Evolutionary conservation across 2,888 invertebrate genomes (phyloP).

Genomic region (Latrodectus elegans): DNA sequence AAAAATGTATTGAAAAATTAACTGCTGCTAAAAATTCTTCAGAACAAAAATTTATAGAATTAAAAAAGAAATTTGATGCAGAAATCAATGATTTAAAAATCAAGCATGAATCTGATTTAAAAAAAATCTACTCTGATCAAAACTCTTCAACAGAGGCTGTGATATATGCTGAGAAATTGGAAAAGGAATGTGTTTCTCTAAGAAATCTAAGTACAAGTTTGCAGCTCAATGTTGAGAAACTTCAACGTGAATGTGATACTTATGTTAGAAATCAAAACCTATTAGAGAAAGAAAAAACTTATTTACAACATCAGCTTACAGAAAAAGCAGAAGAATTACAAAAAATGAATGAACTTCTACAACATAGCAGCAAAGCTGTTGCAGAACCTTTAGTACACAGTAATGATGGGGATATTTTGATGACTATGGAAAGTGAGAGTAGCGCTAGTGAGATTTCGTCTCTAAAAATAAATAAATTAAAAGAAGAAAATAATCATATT

Average conservation of each 20-base stretch:
- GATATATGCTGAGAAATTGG: background rate
- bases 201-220: constrained; percentile 17
- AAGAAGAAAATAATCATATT: constrained; percentile 30
- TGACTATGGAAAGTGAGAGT: background rate
- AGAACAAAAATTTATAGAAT: constrained; percentile 55
- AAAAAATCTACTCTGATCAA: background rate
- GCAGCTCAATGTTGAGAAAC: constrained; percentile 8
- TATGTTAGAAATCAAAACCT: constrained; percentile 38
- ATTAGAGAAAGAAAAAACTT: constrained; percentile 49
- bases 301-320: constrained; percentile 47
- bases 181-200: constrained; percentile 24
- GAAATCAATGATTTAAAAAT: constrained; percentile 27
- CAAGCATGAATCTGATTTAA: constrained; percentile 15
- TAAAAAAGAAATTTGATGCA: constrained; percentile 33
- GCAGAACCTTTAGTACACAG: background rate
- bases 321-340: constrained; percentile 35
- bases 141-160: background rate
- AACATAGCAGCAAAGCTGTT: background rate
- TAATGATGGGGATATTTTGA: background rate
- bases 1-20: constrained; percentile 66
- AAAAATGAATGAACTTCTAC: constrained; percentile 10
- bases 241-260: constrained; percentile 37
- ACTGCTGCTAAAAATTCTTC: constrained; percentile 45
- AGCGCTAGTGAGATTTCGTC: background rate
- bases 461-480: background rate